Evolutionary conservation across 2,888 invertebrate species (phyloP), one percentile per base, ranked within the genome.

Genomic region (Crepidodera aurea): DNA sequence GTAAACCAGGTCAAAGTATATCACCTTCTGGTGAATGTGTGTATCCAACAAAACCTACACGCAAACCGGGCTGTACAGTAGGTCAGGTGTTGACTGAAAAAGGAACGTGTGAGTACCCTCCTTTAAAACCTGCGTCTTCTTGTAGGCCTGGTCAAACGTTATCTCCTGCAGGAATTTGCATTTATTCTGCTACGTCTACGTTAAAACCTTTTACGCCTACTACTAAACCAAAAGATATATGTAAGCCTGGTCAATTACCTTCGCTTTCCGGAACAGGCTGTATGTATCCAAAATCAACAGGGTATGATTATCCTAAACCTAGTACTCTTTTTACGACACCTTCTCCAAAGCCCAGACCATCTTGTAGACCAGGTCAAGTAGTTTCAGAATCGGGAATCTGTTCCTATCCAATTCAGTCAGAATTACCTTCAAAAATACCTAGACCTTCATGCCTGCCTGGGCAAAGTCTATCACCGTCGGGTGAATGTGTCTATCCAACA

Each of bases 201-300:
- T 62, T 78, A 81, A 71, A 83, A 70, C 83, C 83, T 2, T 82
- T 82, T 15, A 19, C 55, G 1, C 32, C 55, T 40, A 65, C 46
- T 42, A 56, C 50, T 18, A 60, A 39, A 42, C 60, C 61, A 13
- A 72, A 76, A 77, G 80, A 80, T 75, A 19, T 22, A 25, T 81
- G 48, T 81, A 79, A 6, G 12, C 60, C 62, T n/a, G 62, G 69
- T n/a, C 66, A 69, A 40, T 67, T 13, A 4, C 10, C 62, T 53
- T 60, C 1, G 22, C 3, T 22, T 22, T 22, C 3, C 22, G 66
- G 65, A 10, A 40, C 13, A 40, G 58, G 60, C 10, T 71, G 71
- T 60, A 63, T 62, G 51, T 69, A 55, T 53, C 54, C 65, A 16
- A 48, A 29, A 44, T 54, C 57, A 6, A 32, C 62, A 5, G 63